Evolutionary conservation across 2,797 vertebrate genomes (phyloP), one percentile per base, ranked within the genome.

Genomic region (Alosa sapidissima): DNA sequence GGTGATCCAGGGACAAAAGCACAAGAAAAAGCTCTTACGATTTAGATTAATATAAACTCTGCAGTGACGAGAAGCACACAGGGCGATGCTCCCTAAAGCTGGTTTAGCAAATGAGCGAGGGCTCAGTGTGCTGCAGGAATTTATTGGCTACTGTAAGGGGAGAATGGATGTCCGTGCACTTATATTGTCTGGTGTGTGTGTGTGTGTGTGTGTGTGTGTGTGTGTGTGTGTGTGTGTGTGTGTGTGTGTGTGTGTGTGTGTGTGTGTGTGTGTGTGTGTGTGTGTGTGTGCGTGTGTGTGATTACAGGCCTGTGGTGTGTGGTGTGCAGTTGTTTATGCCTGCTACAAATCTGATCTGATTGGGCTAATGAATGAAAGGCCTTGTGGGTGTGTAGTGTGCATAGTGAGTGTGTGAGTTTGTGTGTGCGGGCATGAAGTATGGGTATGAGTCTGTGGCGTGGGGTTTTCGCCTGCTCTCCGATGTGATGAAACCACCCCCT

Each of bases 221-320:
- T 78, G 55, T 85, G 24, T 81, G 82, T 41, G 19, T 83, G 85
- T 81, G 62, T 49, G 85, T 55, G 55, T 60, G 55, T 60, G 51
- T 82, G 65, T 36, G 88, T 84, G 84, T 88, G 83, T 88, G 33
- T 51, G 81, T 87, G 41, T 55, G 9, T 81, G 68, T 75, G 68
- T 75, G 68, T 75, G 68, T 75, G 68, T 75, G 68, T 33, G 68
- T 75, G 68, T 24, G 68, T 7, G 2, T 19, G 60, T 28, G n/a
- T 14, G 19, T n/a, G 21, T 62, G 58, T 62, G 58, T 58, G 55
- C 5, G 21, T 60, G 14, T 60, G 55, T 60, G 55, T 60, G 55
- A 51, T 11, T 51, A 51, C 49, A 51, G 49, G 49, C 49, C 49
- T 9, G 8, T 51, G 49, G 49, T 51, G 8, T 58, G 55, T 7